A percentile compares a stretch with the other conserved stretches of the same genome.
Evolutionary conservation across 2,797 vertebrate genomes (phyloP).

Genomic region (Etheostoma nigrum): DNA sequence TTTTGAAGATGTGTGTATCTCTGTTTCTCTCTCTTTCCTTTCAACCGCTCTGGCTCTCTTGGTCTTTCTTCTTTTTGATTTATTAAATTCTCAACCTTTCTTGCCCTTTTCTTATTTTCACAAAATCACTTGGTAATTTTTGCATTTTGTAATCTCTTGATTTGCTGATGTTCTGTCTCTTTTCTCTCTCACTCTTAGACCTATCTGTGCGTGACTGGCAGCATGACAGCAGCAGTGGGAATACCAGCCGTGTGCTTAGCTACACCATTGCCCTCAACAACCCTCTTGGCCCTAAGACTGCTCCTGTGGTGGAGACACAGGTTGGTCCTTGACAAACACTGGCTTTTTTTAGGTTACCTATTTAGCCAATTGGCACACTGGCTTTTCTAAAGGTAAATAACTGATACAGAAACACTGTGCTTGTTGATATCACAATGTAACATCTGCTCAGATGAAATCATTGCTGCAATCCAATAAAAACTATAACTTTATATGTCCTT

Average conservation of each 20-base stretch:
- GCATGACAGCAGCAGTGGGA: constrained; percentile 87
- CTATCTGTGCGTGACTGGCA: constrained; percentile 90
- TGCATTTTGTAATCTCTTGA: neutral
- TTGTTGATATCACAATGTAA: neutral
- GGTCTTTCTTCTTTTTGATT: constrained; percentile 22
- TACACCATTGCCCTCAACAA: constrained; percentile 95
- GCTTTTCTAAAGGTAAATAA: neutral
- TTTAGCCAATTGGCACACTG: neutral
- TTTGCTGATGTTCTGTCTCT: constrained; percentile 1
- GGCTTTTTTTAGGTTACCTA: neutral
- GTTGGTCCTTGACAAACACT: constrained; percentile 69
- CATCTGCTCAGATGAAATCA: neutral
- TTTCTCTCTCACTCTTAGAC: constrained; percentile 77
- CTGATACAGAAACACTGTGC: neutral
- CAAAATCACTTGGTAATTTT: constrained; percentile 1
- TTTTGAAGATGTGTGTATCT: constrained; percentile 28
- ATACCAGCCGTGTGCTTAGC: constrained; percentile 88
- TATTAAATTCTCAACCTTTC: constrained; percentile 4
- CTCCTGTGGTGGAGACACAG: constrained; percentile 93
- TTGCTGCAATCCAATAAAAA: neutral
- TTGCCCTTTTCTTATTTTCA: constrained; percentile 11
- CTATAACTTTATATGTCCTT: neutral
- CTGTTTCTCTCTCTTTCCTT: neutral
- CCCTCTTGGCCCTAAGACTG: constrained; percentile 92
- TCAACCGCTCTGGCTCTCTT: neutral